A percentile compares a stretch with the other conserved stretches of the same genome.
These are phyloP conservation scores for Siniperca knerii DNA, from an alignment of 2,113 vertebrate species.

Conservation along the genomic window DNA sequence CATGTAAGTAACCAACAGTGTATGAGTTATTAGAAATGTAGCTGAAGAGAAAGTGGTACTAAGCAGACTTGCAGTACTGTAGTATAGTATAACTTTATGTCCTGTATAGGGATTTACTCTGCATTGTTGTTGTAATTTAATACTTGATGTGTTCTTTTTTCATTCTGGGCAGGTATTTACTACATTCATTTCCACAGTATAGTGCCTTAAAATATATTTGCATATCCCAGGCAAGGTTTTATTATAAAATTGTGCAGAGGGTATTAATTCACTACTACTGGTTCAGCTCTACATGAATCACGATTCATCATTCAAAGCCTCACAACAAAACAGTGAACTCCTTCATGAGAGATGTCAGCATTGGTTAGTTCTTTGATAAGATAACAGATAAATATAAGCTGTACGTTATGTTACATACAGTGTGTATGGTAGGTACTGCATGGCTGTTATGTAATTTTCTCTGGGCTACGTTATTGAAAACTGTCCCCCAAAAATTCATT, in stretches of 20 bases:
- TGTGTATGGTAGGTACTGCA: not conserved
- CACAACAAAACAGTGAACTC: constrained; percentile 1
- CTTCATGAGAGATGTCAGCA: not conserved
- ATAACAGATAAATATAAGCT: not conserved
- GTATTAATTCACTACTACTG: not conserved
- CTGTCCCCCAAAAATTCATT: not conserved
- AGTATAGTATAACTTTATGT: constrained; percentile 12
- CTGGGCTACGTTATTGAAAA: not conserved
- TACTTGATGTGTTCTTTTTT: not conserved
- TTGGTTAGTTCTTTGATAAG: not conserved
- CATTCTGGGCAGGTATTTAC: not conserved
- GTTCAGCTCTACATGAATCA: not conserved
- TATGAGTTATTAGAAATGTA: not conserved
- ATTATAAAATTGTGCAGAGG: not conserved
- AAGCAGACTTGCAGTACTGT: not conserved
- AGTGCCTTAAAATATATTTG: not conserved
- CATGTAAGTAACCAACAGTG: constrained; percentile 74
- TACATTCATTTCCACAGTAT: not conserved
- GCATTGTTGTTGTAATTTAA: not conserved
- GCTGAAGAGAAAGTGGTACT: not conserved
- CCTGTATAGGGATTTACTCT: not conserved
- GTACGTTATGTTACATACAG: not conserved
- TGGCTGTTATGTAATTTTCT: not conserved
- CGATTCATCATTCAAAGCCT: not conserved
- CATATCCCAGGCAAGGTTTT: not conserved